Conservation (phyloP, 2,797 vertebrate genomes). For the Peromyscus eremicus region DNA sequence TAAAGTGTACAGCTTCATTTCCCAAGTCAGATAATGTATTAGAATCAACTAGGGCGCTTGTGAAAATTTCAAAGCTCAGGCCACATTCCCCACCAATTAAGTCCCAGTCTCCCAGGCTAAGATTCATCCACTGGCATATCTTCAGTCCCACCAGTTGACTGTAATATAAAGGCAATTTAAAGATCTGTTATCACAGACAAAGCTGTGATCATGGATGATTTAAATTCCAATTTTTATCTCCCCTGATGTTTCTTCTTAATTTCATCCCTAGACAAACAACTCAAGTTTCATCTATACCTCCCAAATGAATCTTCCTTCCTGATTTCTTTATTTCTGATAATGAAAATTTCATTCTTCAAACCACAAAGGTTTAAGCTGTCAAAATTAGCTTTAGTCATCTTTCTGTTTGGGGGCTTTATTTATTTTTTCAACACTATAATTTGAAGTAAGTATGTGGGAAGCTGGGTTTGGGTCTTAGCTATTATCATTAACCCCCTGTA, state of each 20-base stretch:
- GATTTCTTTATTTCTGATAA: constrained; percentile 36
- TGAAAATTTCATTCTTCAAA: background rate
- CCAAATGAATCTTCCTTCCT: constrained; percentile 18
- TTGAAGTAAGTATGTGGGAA: constrained; percentile 35
- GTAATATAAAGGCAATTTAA: constrained; percentile 27
- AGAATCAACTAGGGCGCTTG: background rate
- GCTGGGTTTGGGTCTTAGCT: background rate
- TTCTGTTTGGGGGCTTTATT: background rate
- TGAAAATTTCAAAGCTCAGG: constrained; percentile 17
- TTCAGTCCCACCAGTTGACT: background rate
- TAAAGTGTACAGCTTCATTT: background rate
- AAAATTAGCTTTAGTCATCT: constrained; percentile 22
- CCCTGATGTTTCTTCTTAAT: constrained; percentile 16
- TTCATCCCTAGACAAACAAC: constrained; percentile 5
- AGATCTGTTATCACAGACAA: background rate
- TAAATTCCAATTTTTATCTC: constrained; percentile 15
- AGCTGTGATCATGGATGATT: constrained; percentile 16
- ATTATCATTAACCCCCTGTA: constrained; percentile 5
- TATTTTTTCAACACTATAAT: background rate
- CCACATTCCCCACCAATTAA: constrained; percentile 8
- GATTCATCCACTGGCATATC: background rate
- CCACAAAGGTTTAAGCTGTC: background rate
- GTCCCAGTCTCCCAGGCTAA: background rate
- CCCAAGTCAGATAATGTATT: background rate
- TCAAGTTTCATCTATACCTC: background rate